Evolutionary conservation across 2,797 vertebrate genomes (phyloP).

Genomic region (Ataeniobius toweri): DNA sequence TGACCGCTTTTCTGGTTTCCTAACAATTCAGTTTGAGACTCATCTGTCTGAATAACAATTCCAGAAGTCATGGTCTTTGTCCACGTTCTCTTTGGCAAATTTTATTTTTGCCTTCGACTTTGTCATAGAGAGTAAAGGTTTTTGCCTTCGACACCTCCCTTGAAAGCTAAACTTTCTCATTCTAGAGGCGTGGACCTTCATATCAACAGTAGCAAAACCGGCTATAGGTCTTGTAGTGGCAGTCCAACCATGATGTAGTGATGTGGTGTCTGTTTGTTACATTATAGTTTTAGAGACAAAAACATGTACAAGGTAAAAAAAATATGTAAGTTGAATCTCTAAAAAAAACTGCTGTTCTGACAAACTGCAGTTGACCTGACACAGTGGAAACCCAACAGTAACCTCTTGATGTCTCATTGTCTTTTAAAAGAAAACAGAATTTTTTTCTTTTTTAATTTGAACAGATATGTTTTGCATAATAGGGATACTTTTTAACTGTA

Average conservation of each 20-base stretch:
- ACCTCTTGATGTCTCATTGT: neutral
- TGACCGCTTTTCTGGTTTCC: neutral
- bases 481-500: neutral
- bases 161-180: neutral
- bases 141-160: neutral
- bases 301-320: neutral
- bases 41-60: neutral
- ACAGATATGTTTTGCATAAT: neutral
- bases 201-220: neutral
- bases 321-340: neutral
- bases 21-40: neutral
- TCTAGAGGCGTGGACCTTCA: neutral
- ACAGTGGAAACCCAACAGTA: neutral
- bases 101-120: too few relatives aligned
- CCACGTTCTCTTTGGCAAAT: too few relatives aligned
- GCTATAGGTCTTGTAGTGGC: neutral
- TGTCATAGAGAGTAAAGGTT: too few relatives aligned
- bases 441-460: too few relatives aligned
- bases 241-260: neutral
- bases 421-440: neutral
- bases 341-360: neutral
- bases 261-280: neutral
- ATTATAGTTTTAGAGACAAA: neutral
- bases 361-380: neutral
- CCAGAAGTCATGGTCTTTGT: neutral